Conservation (phyloP, 1,140 invertebrate genomes). For the Telenomus remus region DNA sequence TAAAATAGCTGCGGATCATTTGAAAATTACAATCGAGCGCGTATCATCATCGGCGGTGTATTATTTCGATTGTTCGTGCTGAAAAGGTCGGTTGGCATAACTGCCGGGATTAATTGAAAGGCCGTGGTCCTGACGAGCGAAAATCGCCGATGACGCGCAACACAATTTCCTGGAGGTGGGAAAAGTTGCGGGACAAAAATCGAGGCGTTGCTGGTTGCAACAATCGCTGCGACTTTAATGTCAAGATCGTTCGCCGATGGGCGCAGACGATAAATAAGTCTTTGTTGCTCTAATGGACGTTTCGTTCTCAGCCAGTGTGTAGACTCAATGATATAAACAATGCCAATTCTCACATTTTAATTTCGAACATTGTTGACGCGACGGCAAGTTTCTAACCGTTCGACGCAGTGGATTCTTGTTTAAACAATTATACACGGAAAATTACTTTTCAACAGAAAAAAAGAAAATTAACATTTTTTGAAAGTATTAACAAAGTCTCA, state of each 20-base stretch:
- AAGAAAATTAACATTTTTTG: too few relatives aligned
- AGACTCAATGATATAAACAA: conserved; percentile 39
- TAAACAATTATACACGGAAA: conserved; percentile 36
- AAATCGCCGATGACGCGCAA: conserved; percentile 8
- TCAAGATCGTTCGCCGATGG: conserved; percentile 44
- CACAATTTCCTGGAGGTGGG: conserved; percentile 45
- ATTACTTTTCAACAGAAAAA: too few relatives aligned
- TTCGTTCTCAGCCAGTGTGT: conserved; percentile 42
- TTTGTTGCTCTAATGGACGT: conserved; percentile 11
- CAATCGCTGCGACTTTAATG: conserved; percentile 42
- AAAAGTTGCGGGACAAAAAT: conserved; percentile 39
- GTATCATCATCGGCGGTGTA: conserved; percentile 23
- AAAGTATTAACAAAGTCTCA: too few relatives aligned
- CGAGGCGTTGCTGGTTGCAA: conserved; percentile 42
- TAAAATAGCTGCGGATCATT: too few relatives aligned
- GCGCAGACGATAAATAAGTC: conserved; percentile 23
- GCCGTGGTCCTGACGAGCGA: conserved; percentile 23
- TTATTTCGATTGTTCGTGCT: conserved; percentile 49
- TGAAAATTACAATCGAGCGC: conserved; percentile 27
- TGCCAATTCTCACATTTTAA: conserved; percentile 50
- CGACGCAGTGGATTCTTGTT: conserved; percentile 1
- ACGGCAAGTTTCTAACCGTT: conserved; percentile 12
- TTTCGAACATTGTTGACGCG: conserved; percentile 29
- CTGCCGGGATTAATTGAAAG: conserved; percentile 46
- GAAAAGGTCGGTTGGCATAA: conserved; percentile 51